These are phyloP conservation scores for Suricata suricatta DNA, from an alignment of 2,113 vertebrate genomes.

Conservation along the genomic window DNA sequence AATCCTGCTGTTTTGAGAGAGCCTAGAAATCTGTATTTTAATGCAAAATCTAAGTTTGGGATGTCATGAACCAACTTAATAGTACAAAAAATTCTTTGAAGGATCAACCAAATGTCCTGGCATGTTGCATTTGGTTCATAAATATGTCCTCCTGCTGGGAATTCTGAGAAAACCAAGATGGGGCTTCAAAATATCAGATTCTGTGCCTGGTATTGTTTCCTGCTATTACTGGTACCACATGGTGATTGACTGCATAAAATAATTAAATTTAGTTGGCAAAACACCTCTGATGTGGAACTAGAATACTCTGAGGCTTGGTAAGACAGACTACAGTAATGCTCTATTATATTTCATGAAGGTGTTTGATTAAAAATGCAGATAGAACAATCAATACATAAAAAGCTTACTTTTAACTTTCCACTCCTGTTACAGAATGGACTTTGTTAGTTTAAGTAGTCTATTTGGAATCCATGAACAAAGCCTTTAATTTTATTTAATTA, in stretches of 20 bases:
- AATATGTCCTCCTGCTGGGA: not conserved
- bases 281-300: not conserved
- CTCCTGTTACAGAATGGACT: not conserved
- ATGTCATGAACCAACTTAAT: not conserved
- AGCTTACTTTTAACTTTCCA: not conserved
- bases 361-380: slow-evolving; percentile 5
- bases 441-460: not conserved
- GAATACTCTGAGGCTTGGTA: not conserved
- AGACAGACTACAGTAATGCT: not conserved
- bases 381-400: not conserved
- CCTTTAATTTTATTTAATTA: not conserved
- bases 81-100: not conserved
- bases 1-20: not conserved
- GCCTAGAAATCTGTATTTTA: not conserved
- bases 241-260: not conserved
- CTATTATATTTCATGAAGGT: not conserved
- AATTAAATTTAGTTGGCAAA: not conserved
- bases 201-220: not conserved
- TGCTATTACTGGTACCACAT: not conserved
- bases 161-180: not conserved
- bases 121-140: not conserved
- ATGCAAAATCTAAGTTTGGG: not conserved
- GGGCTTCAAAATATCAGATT: not conserved
- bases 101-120: not conserved
- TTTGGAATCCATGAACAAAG: not conserved